These are phyloP conservation scores for Bruchidius siliquastri DNA, from an alignment of 2,888 invertebrate genomes.

Conservation along the genomic window DNA sequence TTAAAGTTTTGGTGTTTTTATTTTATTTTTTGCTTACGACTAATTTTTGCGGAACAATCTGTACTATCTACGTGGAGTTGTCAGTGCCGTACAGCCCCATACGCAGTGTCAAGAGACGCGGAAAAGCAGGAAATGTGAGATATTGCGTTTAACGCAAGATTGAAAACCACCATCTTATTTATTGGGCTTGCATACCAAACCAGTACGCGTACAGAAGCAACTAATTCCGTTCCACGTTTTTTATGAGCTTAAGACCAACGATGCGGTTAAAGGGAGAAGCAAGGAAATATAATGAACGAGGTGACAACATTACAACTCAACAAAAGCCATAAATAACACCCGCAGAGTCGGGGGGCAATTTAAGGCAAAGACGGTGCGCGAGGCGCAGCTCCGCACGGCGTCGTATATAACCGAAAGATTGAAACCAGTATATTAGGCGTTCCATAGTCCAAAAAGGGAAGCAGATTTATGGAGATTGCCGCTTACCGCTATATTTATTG, in stretches of 20 bases:
- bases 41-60: no score
- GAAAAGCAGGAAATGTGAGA: no score
- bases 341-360: background rate
- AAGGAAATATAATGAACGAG: background rate
- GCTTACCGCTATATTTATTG: background rate
- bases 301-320: background rate
- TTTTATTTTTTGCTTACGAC: no score
- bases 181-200: no score
- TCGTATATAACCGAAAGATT: background rate
- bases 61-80: no score
- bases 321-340: background rate
- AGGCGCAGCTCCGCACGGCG: background rate
- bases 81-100: no score
- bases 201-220: background rate
- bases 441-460: background rate
- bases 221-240: background rate
- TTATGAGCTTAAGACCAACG: background rate
- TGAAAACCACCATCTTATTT: no score
- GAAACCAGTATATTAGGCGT: background rate
- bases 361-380: background rate
- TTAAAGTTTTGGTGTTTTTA: no score
- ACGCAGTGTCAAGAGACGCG: no score
- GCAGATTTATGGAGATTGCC: background rate
- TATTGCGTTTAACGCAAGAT: no score
- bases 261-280: background rate